A percentile compares a stretch with the other conserved stretches of the same genome.
Evolutionary conservation across 2,113 vertebrate genomes (phyloP).

Genomic region (Poeciliopsis turrubarensis): DNA sequence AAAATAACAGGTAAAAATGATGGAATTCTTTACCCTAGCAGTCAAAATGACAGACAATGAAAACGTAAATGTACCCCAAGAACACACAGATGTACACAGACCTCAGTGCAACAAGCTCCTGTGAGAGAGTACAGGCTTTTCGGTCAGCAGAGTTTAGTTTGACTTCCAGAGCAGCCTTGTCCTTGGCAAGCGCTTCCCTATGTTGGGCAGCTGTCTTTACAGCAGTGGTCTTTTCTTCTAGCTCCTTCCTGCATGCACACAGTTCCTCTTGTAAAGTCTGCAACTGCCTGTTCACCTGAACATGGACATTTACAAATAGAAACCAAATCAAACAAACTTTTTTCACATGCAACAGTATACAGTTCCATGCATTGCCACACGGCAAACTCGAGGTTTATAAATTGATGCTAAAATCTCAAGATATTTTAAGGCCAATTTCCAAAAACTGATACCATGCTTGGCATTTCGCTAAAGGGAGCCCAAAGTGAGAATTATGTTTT

Average conservation of each 20-base stretch:
- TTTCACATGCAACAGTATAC: background rate
- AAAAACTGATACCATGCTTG: conserved; percentile 30
- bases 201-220: conserved; percentile 68
- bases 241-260: conserved; percentile 70
- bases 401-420: background rate
- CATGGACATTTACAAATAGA: conserved; percentile 8
- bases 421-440: conserved; percentile 12
- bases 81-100: conserved; percentile 56
- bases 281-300: conserved; percentile 72
- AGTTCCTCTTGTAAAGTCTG: conserved; percentile 78
- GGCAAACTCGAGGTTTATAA: background rate
- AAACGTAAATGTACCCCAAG: conserved; percentile 1
- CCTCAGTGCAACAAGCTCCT: conserved; percentile 83
- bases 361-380: background rate
- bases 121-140: conserved; percentile 72
- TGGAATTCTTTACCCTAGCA: too few relatives aligned
- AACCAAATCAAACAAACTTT: background rate
- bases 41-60: too few relatives aligned
- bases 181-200: conserved; percentile 77
- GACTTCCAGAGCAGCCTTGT: conserved; percentile 78
- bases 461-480: conserved; percentile 31
- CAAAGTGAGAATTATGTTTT: conserved; percentile 25
- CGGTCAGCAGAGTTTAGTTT: conserved; percentile 78
- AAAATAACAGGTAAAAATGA: too few relatives aligned
- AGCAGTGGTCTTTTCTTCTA: conserved; percentile 70